Evolutionary conservation across 2,888 invertebrate genomes (phyloP).

Genomic region (Spialia ferax): DNA sequence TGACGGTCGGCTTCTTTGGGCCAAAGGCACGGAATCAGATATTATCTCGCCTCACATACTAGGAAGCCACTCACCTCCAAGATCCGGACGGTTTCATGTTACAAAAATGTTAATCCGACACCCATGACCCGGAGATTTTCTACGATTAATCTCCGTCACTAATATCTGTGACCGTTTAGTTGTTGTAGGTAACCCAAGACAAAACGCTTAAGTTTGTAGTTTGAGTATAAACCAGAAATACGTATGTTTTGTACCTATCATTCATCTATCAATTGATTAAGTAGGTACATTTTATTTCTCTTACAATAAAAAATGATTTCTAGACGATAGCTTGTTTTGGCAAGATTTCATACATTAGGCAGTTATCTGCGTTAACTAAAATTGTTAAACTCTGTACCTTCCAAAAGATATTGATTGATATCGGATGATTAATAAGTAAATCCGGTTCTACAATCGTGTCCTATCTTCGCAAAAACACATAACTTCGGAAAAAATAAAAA

Average conservation of each 20-base stretch:
- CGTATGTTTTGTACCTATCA: not conserved
- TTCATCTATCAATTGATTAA: too few relatives aligned
- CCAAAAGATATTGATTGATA: too few relatives aligned
- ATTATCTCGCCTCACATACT: slow-evolving; percentile 67
- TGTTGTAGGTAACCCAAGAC: not conserved
- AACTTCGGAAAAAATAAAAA: not conserved
- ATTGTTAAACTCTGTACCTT: too few relatives aligned
- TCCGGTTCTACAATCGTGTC: too few relatives aligned
- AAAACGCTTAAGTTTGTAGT: not conserved
- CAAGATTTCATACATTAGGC: too few relatives aligned
- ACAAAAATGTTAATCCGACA: slow-evolving; percentile 38
- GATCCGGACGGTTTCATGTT: slow-evolving; percentile 50
- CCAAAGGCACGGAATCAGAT: slow-evolving; percentile 56
- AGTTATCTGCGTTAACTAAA: too few relatives aligned
- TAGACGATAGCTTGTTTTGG: too few relatives aligned
- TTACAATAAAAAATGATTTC: too few relatives aligned
- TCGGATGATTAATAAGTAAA: too few relatives aligned
- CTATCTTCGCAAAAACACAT: too few relatives aligned
- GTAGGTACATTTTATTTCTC: too few relatives aligned
- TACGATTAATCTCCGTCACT: slow-evolving; percentile 36
- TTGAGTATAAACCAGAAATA: not conserved
- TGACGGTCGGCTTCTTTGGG: slow-evolving; percentile 71
- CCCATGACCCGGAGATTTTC: slow-evolving; percentile 30
- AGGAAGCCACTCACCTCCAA: slow-evolving; percentile 65
- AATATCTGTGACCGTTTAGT: slow-evolving; percentile 14